These are phyloP conservation scores for Drosophila busckii DNA, from an alignment of 1,140 invertebrate species.

Conservation along the genomic window DNA sequence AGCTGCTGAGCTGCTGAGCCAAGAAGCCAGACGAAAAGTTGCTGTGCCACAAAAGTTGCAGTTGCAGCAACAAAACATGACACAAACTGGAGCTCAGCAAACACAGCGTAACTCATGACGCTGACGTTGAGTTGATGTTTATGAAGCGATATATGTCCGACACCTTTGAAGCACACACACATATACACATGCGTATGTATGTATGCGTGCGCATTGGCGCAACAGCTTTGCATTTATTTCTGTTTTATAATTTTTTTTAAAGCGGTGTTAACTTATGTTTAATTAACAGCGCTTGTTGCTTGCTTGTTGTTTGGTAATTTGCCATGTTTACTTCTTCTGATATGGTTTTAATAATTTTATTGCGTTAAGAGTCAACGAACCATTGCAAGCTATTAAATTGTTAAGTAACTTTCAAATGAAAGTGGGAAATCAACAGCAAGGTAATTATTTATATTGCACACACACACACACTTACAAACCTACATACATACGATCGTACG, in stretches of 20 bases:
- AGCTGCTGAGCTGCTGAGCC: neutral
- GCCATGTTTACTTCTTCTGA: slow-evolving; percentile 16
- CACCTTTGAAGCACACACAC: neutral
- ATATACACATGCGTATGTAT: neutral
- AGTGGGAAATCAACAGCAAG: slow-evolving; percentile 41
- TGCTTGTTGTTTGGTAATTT: slow-evolving; percentile 5
- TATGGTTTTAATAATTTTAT: slow-evolving; percentile 3
- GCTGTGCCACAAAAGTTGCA: slow-evolving; percentile 21
- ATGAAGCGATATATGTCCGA: neutral
- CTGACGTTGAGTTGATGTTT: neutral
- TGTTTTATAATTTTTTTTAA: too few species aligned
- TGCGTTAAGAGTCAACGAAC: slow-evolving; percentile 18
- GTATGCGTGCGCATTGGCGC: neutral
- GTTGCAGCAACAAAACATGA: slow-evolving; percentile 6
- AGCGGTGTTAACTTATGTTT: too few species aligned
- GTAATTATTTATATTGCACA: slow-evolving; percentile 8
- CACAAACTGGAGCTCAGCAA: slow-evolving; percentile 1
- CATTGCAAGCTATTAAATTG: slow-evolving; percentile 12
- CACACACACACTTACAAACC: too few species aligned
- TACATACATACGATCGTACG: too few species aligned
- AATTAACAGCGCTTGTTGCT: slow-evolving; percentile 14
- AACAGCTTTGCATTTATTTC: too few species aligned
- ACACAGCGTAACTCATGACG: neutral
- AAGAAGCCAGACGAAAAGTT: neutral
- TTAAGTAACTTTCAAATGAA: slow-evolving; percentile 45